Base-by-base conservation (phyloP, 2,888 invertebrate species). In the Philhelius pedissequus region DNA sequence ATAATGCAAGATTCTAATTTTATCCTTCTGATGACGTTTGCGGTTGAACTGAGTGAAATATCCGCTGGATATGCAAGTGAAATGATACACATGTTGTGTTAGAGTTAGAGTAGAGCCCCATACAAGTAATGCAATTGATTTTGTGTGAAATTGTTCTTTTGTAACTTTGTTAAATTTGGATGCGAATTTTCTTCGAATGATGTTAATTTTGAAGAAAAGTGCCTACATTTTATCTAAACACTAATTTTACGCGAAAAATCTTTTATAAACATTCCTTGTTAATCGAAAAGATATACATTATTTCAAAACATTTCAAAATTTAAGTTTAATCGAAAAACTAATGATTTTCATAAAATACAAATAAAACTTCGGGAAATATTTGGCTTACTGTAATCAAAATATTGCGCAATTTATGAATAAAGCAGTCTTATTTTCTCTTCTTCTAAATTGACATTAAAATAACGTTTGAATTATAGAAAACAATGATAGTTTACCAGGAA, bases 61-160 rank as follows among this genome's bases (percentile, higher is more conserved):
- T 74, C 62, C 25, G 32, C 64, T 74, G 43, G 73, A 74, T 74
- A 43, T 66, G 30, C 18, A 70, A 30, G 9, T 45, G 22, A 70
- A 70, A 43, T 43, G 11, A 62, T 43, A 43, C 62, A 62, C 27
- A 62, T 62, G 20, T 25, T 11, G 6, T 54, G 6, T 13, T 13
- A 2, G 15, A 52, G n/a, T n/a, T n/a, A n/a, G n/a, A n/a, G n/a
- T n/a, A n/a, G 18, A 32, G 20, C 9, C 22, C 18, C 7, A 1
- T 5, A 0, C 2, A 2, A 48, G 15, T 6, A 54, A 6, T 56
- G 56, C 56, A 56, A 30, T 35, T 56, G 56, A 35, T 35, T 56
- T 56, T 35, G 20, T 56, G 56, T 20, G 32, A 35, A 56, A 32
- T 32, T 20, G 4, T 27, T 13, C 18, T 20, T 56, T 35, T 20